Evolutionary conservation across 2,888 invertebrate genomes (phyloP).

Genomic region (Agriotes lineatus): DNA sequence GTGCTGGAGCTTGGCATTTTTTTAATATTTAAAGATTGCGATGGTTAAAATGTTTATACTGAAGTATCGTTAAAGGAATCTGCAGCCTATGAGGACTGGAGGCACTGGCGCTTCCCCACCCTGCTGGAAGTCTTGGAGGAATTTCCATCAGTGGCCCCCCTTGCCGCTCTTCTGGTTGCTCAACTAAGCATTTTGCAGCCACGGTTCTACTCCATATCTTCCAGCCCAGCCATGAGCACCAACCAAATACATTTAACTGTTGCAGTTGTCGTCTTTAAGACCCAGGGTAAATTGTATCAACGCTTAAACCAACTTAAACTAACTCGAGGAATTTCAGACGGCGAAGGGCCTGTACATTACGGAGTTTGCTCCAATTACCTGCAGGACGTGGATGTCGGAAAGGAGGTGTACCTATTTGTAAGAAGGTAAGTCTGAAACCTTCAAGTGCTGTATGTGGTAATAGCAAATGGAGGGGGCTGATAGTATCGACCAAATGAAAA

Average conservation of each 20-base stretch:
- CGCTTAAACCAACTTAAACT: no score
- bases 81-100: conserved; percentile 93
- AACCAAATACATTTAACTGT: conserved; percentile 91
- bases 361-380: conserved; percentile 96
- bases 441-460: no score
- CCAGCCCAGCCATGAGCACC: conserved; percentile 82
- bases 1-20: no score
- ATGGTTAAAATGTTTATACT: no score
- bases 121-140: conserved; percentile 88
- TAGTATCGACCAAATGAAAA: no score
- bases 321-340: conserved; percentile 71
- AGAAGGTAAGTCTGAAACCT: conserved; percentile 77
- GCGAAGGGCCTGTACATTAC: conserved; percentile 85
- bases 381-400: conserved; percentile 78
- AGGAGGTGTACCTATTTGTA: conserved; percentile 83
- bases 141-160: conserved; percentile 87
- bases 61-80: conserved; percentile 74
- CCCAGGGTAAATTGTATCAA: conserved; percentile 80
- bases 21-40: no score
- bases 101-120: conserved; percentile 88
- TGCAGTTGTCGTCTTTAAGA: conserved; percentile 89
- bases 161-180: conserved; percentile 84
- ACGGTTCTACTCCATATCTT: conserved; percentile 94
- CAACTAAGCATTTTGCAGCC: conserved; percentile 90
- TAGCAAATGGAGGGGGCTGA: no score